Evolutionary conservation across 1,140 invertebrate genomes (phyloP).

Genomic region (Paraescarpia echinospica): DNA sequence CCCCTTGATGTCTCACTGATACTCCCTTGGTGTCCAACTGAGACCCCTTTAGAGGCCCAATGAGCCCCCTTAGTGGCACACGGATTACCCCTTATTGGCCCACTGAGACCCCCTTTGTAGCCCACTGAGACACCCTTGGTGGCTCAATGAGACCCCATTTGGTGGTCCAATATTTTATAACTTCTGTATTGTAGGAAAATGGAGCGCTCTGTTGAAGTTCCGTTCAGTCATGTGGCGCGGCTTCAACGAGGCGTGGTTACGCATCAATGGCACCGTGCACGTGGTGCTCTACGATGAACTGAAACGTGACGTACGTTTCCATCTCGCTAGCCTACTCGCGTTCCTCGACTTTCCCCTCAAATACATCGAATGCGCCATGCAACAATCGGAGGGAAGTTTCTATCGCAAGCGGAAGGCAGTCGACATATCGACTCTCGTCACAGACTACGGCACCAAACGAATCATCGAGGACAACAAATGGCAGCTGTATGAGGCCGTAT

Average conservation of each 20-base stretch:
- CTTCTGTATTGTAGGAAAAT: background rate
- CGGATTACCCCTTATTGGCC: too few relatives aligned
- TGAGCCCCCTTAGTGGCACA: too few relatives aligned
- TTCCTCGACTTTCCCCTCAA: background rate
- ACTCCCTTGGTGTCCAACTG: too few relatives aligned
- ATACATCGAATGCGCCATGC: background rate
- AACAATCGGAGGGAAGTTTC: background rate
- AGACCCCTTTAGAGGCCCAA: too few relatives aligned
- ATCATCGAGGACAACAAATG: background rate
- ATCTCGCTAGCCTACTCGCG: background rate
- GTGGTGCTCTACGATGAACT: background rate
- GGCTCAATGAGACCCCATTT: background rate
- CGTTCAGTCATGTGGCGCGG: conserved; percentile 50
- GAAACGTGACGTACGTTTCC: background rate
- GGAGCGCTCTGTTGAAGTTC: background rate
- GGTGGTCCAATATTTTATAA: background rate
- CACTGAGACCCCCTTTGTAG: too few relatives aligned
- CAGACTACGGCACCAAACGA: background rate
- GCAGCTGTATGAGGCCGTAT: background rate
- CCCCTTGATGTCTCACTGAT: too few relatives aligned
- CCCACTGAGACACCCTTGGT: too few relatives aligned
- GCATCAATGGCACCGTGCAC: background rate
- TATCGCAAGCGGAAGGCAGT: background rate
- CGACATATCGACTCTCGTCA: background rate
- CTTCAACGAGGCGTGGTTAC: background rate